Base-by-base conservation (phyloP, 2,113 vertebrate species). In the Microcebus murinus region DNA sequence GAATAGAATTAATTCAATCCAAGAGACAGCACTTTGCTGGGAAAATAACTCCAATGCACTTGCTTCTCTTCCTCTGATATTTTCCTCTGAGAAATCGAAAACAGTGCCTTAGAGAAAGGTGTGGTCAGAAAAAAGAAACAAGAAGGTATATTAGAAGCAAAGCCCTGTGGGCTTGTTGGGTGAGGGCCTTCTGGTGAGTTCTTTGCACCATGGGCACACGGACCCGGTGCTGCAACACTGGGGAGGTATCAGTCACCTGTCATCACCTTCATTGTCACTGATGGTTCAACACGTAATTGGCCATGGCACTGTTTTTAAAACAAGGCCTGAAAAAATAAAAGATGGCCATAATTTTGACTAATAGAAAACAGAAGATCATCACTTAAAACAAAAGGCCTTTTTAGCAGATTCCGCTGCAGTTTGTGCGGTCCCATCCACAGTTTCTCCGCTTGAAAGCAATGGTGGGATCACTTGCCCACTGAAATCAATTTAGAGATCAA, bases 121-220 rank as follows among this genome's bases (percentile, higher is more conserved):
- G 10, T 11, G 55, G 34, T 20, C 31, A 36, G 52, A 57, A 4
- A 67, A 36, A 31, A 94, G 63, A 77, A 48, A 27, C 39, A 70
- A 90, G 18, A 34, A 34, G 12, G 34, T 36, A 27, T 23, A 23
- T 18, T 29, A 48, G 31, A 23, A 3, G 11, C 1, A 52, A 57
- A 73, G 31, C 11, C 59, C 57, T 4, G 18, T 45, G 52, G 48
- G 23, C 15, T 34, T 11, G 11, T 34, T 34, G 20, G 17, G 34
- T 52, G 67, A 94, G 48, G 52, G 25, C 23, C 39, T 34, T 18
- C 25, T 39, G 15, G 36, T 63, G 31, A 77, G 71, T n/a, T 8
- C 8, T 0, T 18, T 0, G 8, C 2, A 1, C 12, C 45, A 45
- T 3, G 7, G 86, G 61, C 9, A 2, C 42, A 25, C 1, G 59